Percentiles rank a stretch among this genome's conserved stretches.
Evolutionary conservation across 2,113 vertebrate genomes (phyloP).

Genomic region (Laterallus jamaicensis): DNA sequence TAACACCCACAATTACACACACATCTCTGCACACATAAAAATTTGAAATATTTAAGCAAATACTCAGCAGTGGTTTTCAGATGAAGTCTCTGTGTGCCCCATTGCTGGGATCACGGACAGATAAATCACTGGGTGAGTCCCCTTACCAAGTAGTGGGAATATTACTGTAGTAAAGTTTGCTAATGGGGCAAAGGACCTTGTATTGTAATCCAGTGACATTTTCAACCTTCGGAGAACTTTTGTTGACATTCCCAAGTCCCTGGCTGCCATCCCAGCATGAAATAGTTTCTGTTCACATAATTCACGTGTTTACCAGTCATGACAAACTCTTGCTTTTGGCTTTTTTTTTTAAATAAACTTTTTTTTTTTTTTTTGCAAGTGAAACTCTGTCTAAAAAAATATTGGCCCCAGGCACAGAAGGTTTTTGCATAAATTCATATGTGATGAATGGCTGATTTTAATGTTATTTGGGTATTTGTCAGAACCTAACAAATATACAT

Average conservation of each 20-base stretch:
- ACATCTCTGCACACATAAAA: not conserved
- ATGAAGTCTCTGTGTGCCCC: constrained; percentile 1
- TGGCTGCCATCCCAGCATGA: constrained; percentile 82
- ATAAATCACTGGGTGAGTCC: constrained; percentile 1
- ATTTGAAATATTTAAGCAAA: not conserved
- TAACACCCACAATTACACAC: not conserved
- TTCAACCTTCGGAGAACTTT: constrained; percentile 78
- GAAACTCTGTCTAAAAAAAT: constrained; percentile 81
- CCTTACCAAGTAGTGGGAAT: not conserved
- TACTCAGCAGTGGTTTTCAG: not conserved
- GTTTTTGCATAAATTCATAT: constrained; percentile 84
- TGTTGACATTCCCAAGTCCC: constrained; percentile 78
- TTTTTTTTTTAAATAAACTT: constrained; percentile 64
- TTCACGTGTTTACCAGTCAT: constrained; percentile 82
- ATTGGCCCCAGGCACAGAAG: constrained; percentile 79
- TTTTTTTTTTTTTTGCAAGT: constrained; percentile 68
- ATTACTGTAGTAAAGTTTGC: constrained; percentile 52
- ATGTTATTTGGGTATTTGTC: constrained; percentile 84
- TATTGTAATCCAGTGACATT: constrained; percentile 82
- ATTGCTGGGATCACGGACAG: not conserved
- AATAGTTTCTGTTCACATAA: constrained; percentile 85
- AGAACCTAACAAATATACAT: constrained; percentile 82
- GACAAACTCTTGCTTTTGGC: constrained; percentile 79
- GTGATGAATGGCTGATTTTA: constrained; percentile 85
- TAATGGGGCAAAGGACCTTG: constrained; percentile 77